Base-by-base conservation (phyloP, 2,113 vertebrate genomes). In the Lichenostomus cassidix region DNA sequence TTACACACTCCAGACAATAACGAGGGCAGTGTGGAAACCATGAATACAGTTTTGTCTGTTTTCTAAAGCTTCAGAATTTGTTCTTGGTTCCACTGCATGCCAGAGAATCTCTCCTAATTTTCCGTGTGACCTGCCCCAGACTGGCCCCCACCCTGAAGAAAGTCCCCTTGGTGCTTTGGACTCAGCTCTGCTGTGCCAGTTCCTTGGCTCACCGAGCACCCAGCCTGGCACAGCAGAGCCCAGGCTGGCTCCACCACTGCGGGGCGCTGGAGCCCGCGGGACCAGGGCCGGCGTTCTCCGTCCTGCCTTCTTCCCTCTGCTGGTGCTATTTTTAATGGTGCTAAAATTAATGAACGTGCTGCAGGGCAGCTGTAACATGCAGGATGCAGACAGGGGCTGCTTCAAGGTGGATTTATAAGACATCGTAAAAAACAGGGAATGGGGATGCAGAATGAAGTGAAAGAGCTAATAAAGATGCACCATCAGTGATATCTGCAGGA, bases 311-410 rank as follows among this genome's bases (percentile, higher is more conserved):
- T 27, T 62, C 68, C 68, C 86, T 70, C 47, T 1, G 2, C 39
- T 23, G 49, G 63, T 71, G 77, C 94, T 97, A 89, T 63, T 77
- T 83, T 70, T 77, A 83, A 77, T 63, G 64, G 71, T 70, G 49
- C 49, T 77, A 95, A 95, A 96, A 90, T 95, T 94, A 97, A 95
- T 55, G 94, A 96, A 95, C 20, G 5, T 88, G 73, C 68, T 88
- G 90, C 84, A 92, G 79, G 91, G 86, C 89, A 88, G 77, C 84
- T 88, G 69, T 74, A 89, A 92, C 8, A n/a, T 55, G 91, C 56
- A 4, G 70, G 89, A 84, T 63, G 73, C 63, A 95, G 75, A 83
- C 68, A 90, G 68, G 53, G 58, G 62, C 88, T 94, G 93, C 94
- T 94, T 93, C 86, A 37, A 86, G 68, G 81, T 88, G 78, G 88